Conservation (phyloP, 2,797 vertebrate genomes). For the Hypotaenidia okinawae region DNA sequence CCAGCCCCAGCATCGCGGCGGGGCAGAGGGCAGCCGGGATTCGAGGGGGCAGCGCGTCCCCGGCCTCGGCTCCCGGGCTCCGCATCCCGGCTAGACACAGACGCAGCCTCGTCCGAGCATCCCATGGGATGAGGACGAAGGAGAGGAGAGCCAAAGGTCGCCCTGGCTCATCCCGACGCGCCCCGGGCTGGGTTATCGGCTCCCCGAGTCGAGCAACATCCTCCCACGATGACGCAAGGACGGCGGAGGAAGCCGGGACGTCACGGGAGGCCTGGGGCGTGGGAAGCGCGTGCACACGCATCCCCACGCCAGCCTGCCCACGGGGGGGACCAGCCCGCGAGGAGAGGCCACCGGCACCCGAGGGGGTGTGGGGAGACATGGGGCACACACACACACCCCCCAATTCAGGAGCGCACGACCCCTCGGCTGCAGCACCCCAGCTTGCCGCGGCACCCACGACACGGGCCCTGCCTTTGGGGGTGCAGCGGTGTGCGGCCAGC, state of each 20-base stretch:
- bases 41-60: neutral
- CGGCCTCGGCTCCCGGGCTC: neutral
- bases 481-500: neutral
- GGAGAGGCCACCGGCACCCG: neutral
- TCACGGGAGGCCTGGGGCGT: slow-evolving; percentile 56
- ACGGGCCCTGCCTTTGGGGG: neutral
- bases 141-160: neutral
- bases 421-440: neutral
- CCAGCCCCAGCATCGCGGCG: neutral
- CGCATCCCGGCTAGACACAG: rapidly evolving
- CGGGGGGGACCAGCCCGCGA: neutral
- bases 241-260: slow-evolving; percentile 38
- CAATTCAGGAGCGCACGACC: neutral
- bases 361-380: no score
- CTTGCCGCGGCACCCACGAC: neutral
- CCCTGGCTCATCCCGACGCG: neutral
- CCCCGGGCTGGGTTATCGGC: neutral
- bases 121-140: neutral
- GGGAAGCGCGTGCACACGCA: slow-evolving; percentile 52
- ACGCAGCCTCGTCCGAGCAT: neutral
- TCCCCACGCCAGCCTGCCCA: neutral
- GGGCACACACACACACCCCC: no score
- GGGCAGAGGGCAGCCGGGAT: neutral
- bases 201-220: slow-evolving; percentile 28
- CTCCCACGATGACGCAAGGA: slow-evolving; percentile 53